Evolutionary conservation across 1,140 invertebrate genomes (phyloP).

Genomic region (Microplitis demolitor): DNA sequence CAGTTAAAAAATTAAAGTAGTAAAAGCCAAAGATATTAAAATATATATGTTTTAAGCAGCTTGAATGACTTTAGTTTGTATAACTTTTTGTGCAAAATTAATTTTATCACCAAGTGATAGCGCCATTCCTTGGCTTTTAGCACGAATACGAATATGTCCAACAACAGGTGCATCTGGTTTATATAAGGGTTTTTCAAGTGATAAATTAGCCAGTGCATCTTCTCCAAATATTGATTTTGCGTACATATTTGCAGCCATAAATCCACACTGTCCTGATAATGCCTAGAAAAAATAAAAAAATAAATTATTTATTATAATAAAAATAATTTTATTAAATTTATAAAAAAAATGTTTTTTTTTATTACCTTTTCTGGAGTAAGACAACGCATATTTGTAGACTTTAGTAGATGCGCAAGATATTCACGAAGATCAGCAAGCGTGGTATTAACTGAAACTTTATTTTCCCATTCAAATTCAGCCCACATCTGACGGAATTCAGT

Average conservation of each 20-base stretch:
- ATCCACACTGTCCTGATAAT: conserved; percentile 93
- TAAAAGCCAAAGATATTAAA: no score
- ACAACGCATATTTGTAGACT: conserved; percentile 98
- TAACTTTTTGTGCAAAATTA: conserved; percentile 85
- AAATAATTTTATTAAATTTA: conserved; percentile 11
- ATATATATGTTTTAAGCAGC: conserved; percentile 55
- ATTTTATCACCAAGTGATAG: conserved; percentile 96
- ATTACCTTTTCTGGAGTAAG: conserved; percentile 92
- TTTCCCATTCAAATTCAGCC: conserved; percentile 99
- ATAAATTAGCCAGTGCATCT: conserved; percentile 97
- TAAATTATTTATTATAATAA: conserved; percentile 14
- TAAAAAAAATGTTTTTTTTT: background rate
- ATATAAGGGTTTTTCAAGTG: conserved; percentile 93
- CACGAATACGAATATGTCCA: conserved; percentile 95
- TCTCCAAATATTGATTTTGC: conserved; percentile 99
- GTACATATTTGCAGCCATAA: conserved; percentile 99
- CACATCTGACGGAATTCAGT: conserved; percentile 98
- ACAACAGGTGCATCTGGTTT: conserved; percentile 87
- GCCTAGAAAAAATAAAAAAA: conserved; percentile 64
- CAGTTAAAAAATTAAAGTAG: background rate
- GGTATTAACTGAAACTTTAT: conserved; percentile 98
- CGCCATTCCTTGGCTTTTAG: conserved; percentile 99
- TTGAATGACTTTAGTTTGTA: conserved; percentile 65
- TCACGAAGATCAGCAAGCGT: conserved; percentile 90
- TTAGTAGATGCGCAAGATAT: conserved; percentile 91